phyloP scores from a whole-genome alignment of 2,888 invertebrate species.

The Sminthurides aquaticus region DNA sequence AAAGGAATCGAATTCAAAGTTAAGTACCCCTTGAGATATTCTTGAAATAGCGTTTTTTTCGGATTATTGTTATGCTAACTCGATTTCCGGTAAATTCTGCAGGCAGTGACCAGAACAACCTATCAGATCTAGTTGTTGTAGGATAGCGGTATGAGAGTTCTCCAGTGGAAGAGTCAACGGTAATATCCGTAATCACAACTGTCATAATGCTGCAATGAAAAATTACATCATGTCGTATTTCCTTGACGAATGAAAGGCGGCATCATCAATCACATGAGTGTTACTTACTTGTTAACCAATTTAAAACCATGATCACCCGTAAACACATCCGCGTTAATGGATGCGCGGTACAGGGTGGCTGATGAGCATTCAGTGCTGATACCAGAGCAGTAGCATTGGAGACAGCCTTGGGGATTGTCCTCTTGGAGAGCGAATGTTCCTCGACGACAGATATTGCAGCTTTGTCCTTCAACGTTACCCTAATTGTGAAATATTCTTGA shows the following conservation, averaged over 20 bases:
- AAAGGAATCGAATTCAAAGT: too few relatives aligned
- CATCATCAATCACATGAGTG: too few relatives aligned
- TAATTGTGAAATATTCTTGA: conserved; percentile 45
- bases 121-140: conserved; percentile 46
- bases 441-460: conserved; percentile 68
- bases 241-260: conserved; percentile 11
- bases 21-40: too few relatives aligned
- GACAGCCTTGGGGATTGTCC: conserved; percentile 68
- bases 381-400: conserved; percentile 81
- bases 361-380: conserved; percentile 67
- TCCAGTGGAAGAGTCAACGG: conserved; percentile 24
- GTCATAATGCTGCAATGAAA: conserved; percentile 26
- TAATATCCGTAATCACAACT: conserved; percentile 32
- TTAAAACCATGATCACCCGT: conserved; percentile 54
- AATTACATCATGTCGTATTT: too few relatives aligned
- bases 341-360: conserved; percentile 52
- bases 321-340: conserved; percentile 29
- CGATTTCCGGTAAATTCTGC: conserved; percentile 56
- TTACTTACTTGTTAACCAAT: conserved; percentile 55
- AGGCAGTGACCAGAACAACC: conserved; percentile 70
- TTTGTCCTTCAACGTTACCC: conserved; percentile 68
- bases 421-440: conserved; percentile 70
- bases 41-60: too few relatives aligned
- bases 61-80: too few relatives aligned
- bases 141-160: conserved; percentile 39